Conservation (phyloP, 2,888 invertebrate species). For the Microplitis manilae region DNA sequence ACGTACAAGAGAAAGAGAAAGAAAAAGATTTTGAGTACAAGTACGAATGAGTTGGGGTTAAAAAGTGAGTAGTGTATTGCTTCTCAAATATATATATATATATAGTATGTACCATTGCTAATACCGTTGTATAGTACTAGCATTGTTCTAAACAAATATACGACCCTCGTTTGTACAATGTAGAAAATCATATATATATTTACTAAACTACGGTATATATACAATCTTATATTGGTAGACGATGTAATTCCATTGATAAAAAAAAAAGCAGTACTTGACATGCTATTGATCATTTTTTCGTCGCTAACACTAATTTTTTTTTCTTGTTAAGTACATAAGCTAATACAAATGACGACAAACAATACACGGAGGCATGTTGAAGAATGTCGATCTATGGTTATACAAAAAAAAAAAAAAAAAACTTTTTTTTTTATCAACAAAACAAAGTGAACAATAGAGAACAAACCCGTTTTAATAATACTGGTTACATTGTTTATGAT, state of each 20-base stretch:
- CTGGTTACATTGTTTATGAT: not conserved
- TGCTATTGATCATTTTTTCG: not conserved
- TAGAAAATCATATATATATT: not conserved
- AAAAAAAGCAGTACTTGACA: not conserved
- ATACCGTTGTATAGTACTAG: conserved; percentile 49
- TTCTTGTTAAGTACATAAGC: too few relatives aligned
- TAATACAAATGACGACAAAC: not conserved
- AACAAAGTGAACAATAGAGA: not conserved
- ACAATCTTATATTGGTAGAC: not conserved
- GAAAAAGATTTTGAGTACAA: conserved; percentile 23
- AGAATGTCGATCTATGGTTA: not conserved
- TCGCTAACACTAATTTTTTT: not conserved
- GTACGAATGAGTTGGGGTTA: conserved; percentile 48
- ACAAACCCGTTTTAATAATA: not conserved
- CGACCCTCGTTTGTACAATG: conserved; percentile 41
- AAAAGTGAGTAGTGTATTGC: conserved; percentile 58
- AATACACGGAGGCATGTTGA: not conserved
- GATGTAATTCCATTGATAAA: not conserved
- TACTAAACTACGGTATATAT: not conserved
- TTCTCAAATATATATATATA: conserved; percentile 59
- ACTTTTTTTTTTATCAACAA: not conserved
- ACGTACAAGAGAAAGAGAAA: conserved; percentile 48
- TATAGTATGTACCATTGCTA: conserved; percentile 46
- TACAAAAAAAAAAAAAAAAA: not conserved
- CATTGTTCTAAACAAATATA: conserved; percentile 54